Percentiles rank a stretch among this genome's conserved stretches.
These are phyloP conservation scores for Hippopotamus amphibius DNA, from an alignment of 2,113 vertebrate genomes.

Conservation along the genomic window DNA sequence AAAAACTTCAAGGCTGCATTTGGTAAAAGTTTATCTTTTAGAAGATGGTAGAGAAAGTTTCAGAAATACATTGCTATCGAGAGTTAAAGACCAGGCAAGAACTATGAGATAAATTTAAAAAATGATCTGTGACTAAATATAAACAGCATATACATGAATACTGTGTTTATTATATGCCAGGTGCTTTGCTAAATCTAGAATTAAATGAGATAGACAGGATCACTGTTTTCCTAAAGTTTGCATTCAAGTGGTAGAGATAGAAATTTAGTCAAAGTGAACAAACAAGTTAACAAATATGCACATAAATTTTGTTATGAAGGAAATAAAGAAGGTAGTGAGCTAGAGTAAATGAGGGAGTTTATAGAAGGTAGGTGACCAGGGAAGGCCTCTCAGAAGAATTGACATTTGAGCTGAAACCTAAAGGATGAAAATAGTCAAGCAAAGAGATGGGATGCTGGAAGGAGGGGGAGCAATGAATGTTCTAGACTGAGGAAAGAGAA, in stretches of 20 bases:
- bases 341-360: neutral
- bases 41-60: constrained; percentile 37
- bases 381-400: neutral
- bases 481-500: neutral
- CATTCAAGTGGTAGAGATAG: neutral
- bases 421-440: neutral
- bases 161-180: constrained; percentile 17
- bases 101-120: constrained; percentile 1
- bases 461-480: neutral
- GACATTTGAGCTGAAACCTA: neutral
- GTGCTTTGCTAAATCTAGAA: constrained; percentile 11
- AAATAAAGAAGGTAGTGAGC: neutral
- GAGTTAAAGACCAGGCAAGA: neutral
- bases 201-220: constrained; percentile 14
- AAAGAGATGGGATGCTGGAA: neutral
- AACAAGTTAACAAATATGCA: neutral
- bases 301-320: neutral
- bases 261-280: neutral
- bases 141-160: neutral
- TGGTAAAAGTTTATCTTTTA: neutral
- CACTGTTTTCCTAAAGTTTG: neutral
- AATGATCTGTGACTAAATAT: neutral
- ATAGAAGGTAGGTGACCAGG: rapidly evolving
- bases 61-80: constrained; percentile 35
- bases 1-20: constrained; percentile 11